Evolutionary conservation across 2,113 vertebrate species (phyloP).

Genomic region (Talpa occidentalis): DNA sequence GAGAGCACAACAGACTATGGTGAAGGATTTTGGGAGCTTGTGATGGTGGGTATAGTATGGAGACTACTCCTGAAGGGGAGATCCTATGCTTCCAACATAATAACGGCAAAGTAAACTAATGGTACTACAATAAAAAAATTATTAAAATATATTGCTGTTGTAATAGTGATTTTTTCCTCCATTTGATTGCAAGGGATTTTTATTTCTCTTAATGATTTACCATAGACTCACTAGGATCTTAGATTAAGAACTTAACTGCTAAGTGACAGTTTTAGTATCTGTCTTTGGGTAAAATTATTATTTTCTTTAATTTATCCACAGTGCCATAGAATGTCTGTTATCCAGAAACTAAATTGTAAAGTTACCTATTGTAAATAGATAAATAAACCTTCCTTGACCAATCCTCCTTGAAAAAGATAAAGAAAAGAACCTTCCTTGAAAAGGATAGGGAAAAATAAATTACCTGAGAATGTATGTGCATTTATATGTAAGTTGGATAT

Average conservation of each 20-base stretch:
- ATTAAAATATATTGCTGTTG: no score
- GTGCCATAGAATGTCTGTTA: neutral
- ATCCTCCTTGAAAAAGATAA: neutral
- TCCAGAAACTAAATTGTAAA: neutral
- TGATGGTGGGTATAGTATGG: no score
- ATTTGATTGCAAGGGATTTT: neutral
- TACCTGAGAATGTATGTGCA: neutral
- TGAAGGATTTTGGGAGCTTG: no score
- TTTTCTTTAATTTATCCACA: neutral
- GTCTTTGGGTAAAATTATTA: neutral
- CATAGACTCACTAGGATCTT: neutral
- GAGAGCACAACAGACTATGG: no score
- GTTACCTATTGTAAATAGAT: no score
- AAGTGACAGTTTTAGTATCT: neutral
- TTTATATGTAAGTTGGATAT: neutral
- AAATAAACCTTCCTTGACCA: neutral
- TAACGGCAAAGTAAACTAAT: no score
- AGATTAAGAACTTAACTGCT: constrained; percentile 29
- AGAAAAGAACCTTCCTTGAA: neutral
- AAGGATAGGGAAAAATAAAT: neutral
- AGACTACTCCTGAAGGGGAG: no score
- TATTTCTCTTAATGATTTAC: neutral
- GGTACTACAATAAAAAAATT: no score
- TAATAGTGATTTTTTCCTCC: neutral
- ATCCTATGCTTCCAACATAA: no score